A percentile compares a stretch with the other conserved stretches of the same genome.
Conservation (phyloP, 2,797 vertebrate genomes). For the Anniella stebbinsi region DNA sequence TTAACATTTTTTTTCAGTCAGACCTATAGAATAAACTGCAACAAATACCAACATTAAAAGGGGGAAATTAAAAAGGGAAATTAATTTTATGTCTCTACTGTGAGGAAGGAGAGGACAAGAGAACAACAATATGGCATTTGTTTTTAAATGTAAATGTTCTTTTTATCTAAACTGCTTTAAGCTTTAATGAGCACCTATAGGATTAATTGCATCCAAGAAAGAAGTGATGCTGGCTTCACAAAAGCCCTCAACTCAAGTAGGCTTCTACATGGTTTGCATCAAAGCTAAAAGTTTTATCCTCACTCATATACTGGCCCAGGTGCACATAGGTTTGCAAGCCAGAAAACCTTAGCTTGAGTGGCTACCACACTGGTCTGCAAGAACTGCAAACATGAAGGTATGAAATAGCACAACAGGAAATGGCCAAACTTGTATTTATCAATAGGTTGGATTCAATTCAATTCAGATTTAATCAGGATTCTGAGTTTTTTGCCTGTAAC, state of each 20-base stretch:
- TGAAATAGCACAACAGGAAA: neutral
- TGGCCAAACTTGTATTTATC: neutral
- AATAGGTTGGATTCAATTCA: neutral
- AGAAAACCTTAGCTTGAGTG: neutral
- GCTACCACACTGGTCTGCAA: neutral
- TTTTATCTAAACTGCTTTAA: neutral
- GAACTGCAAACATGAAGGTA: neutral
- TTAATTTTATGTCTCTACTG: neutral
- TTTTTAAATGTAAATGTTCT: neutral
- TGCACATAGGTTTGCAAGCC: neutral
- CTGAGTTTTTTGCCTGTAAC: neutral
- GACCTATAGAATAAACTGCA: neutral
- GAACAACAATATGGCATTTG: neutral
- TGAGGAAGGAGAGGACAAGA: neutral
- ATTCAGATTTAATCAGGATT: constrained; percentile 6
- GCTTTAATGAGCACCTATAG: neutral
- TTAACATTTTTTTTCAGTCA: neutral
- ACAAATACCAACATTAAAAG: neutral
- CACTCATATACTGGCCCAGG: neutral
- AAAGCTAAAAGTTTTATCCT: neutral
- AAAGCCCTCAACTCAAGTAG: neutral
- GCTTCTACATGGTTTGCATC: neutral
- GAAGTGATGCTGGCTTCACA: neutral
- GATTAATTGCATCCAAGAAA: neutral
- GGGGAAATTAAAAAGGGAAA: neutral